These are phyloP conservation scores for Lucifuga dentata DNA, from an alignment of 2,113 vertebrate species.

Conservation along the genomic window DNA sequence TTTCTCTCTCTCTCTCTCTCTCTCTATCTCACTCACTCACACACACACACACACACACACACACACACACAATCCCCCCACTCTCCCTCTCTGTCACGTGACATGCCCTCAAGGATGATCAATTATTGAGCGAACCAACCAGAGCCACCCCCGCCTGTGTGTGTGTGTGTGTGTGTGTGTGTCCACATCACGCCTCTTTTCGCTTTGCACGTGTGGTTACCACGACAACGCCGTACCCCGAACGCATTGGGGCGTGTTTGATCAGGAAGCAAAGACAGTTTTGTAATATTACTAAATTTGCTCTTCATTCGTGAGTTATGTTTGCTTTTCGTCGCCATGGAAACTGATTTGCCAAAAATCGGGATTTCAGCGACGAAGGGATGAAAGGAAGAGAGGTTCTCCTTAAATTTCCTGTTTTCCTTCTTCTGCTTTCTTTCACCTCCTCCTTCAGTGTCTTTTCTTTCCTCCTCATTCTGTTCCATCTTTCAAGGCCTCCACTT, in stretches of 20 bases:
- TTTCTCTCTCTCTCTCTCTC: too few relatives aligned
- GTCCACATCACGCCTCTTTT: conserved; percentile 13
- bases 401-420: background rate
- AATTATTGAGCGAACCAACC: conserved; percentile 64
- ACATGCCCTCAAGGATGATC: conserved; percentile 49
- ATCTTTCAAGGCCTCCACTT: background rate
- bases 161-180: conserved; percentile 29
- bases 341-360: too few relatives aligned
- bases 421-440: background rate
- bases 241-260: conserved; percentile 22
- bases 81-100: conserved; percentile 18
- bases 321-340: too few relatives aligned
- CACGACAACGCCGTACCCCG: conserved; percentile 46
- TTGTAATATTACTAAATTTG: too few relatives aligned
- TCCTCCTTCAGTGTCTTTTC: background rate
- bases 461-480: too few relatives aligned
- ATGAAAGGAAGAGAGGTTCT: too few relatives aligned
- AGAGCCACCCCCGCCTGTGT: conserved; percentile 19
- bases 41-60: conserved; percentile 7
- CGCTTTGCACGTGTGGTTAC: conserved; percentile 46
- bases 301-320: too few relatives aligned
- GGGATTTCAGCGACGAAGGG: too few relatives aligned
- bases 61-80: background rate
- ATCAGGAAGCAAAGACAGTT: conserved; percentile 6
- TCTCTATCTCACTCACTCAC: conserved; percentile 1